Base-by-base conservation (phyloP, 1,140 invertebrate genomes). In the Bursaphelenchus mucronatus region DNA sequence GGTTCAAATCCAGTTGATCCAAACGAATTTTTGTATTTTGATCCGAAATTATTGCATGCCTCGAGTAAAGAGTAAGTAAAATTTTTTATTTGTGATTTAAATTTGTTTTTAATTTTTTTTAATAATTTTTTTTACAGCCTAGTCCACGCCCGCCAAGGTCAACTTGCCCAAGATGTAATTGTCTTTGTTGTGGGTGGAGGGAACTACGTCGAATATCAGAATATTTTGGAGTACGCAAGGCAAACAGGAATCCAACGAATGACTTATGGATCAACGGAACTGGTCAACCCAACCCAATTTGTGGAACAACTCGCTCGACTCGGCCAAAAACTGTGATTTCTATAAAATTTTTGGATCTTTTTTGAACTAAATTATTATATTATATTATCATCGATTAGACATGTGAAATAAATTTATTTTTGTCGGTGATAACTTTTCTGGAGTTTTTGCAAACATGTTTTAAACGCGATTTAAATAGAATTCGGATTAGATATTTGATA, bases 141-240 rank as follows among this genome's bases (percentile, higher is more conserved):
- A 11, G 11, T 59, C 8, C 52, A 61, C 19, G 53, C 63, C 10
- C 73, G 76, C 45, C 62, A 71, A 19, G 63, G 72, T 5, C 76
- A 78, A 44, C 54, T 68, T 17, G 74, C 72, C 9, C 63, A 73
- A 53, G 79, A 82, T 45, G 74, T 80, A 3, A 70, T 96, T 71
- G 93, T 98, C 8, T 98, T 98, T 82, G 86, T 98, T 56, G 90
- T 98, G 40, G 95, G 95, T 57, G 95, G 95, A 64, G 95, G 95
- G 41, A 97, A 96, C 85, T 98, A 98, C 81, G 96, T 97, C 74
- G 95, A 99, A 83, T 98, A 98, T 82, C 94, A 97, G 82, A 98
- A 99, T 86, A 85, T 99, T 45, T 87, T 91, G 43, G 94, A 97
- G 82, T 96, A 94, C 82, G 89, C 89, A 13, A 95, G 91, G 85